These are phyloP conservation scores for Pardalotus punctatus DNA, from an alignment of 2,113 vertebrate species.

Conservation along the genomic window DNA sequence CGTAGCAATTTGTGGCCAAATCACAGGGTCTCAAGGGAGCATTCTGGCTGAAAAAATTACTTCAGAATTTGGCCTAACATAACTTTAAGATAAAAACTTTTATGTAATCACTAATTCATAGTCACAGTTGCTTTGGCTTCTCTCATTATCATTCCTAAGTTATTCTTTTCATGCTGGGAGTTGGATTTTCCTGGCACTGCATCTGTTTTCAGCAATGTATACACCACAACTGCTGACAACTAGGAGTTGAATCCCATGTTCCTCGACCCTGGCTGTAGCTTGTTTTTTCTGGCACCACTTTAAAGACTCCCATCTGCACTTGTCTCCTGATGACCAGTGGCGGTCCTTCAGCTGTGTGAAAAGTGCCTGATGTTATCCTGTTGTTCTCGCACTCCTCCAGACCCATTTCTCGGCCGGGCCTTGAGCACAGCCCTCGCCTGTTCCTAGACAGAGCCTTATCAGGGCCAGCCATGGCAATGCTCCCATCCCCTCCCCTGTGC, in stretches of 20 bases:
- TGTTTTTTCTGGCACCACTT: constrained; percentile 58
- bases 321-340: background rate
- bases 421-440: background rate
- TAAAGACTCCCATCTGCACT: constrained; percentile 27
- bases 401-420: accelerated
- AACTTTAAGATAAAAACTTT: constrained; percentile 41
- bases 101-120: constrained; percentile 1
- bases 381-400: constrained; percentile 13
- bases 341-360: background rate
- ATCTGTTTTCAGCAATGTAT: constrained; percentile 52
- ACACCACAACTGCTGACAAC: constrained; percentile 58
- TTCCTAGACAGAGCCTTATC: constrained; percentile 41
- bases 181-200: constrained; percentile 59
- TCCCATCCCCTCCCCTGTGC: background rate
- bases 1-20: background rate
- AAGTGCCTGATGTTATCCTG: constrained; percentile 33
- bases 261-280: constrained; percentile 34
- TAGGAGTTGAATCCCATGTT: constrained; percentile 48
- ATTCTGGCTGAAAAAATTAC: background rate
- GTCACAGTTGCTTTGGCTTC: background rate
- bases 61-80: constrained; percentile 1
- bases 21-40: background rate
- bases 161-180: constrained; percentile 55
- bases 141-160: constrained; percentile 44
- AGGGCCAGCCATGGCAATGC: background rate